Conservation (phyloP, 2,888 invertebrate species). For the Philopedon plagiatum region DNA sequence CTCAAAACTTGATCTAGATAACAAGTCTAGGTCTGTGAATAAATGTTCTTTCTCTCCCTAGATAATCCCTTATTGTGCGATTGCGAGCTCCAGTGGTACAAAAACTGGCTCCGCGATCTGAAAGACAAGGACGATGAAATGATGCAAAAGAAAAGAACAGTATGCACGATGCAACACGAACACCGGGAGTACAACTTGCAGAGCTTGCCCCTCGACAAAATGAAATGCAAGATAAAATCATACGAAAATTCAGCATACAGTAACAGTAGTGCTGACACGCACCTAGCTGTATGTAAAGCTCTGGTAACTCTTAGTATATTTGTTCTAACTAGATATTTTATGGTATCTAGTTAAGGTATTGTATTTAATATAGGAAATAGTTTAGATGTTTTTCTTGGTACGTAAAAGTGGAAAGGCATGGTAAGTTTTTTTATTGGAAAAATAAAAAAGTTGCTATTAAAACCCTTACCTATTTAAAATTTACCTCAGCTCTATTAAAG, state of each 20-base stretch:
- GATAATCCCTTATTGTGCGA: constrained; percentile 92
- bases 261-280: constrained; percentile 43
- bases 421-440: not conserved
- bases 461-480: no score
- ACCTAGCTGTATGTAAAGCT: constrained; percentile 17
- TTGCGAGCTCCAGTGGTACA: constrained; percentile 91
- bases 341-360: constrained; percentile 55
- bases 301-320: constrained; percentile 50
- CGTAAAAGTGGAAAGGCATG: not conserved
- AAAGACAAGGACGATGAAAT: constrained; percentile 88
- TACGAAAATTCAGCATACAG: constrained; percentile 53
- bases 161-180: constrained; percentile 85
- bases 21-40: no score
- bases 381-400: constrained; percentile 24
- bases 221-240: constrained; percentile 84
- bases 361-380: constrained; percentile 17
- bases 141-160: constrained; percentile 89
- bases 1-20: no score
- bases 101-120: constrained; percentile 83
- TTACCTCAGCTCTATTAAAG: no score
- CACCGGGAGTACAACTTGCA: constrained; percentile 88
- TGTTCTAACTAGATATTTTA: constrained; percentile 57
- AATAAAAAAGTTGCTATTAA: not conserved
- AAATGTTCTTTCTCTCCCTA: no score
- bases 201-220: constrained; percentile 84